Evolutionary conservation across 2,797 vertebrate genomes (phyloP).

Genomic region (Eidolon dupreanum): DNA sequence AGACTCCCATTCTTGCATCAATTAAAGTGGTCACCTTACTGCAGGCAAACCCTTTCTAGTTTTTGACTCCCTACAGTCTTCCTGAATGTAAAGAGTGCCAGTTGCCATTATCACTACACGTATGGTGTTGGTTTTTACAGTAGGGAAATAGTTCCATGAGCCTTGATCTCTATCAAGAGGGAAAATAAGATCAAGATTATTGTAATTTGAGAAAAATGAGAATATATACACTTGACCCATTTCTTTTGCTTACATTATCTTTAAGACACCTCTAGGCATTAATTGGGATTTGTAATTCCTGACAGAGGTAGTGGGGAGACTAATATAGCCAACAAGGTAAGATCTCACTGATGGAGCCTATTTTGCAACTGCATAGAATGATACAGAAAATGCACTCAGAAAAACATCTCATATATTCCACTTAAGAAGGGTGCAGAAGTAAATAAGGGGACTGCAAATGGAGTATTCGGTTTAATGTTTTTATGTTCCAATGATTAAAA

Average conservation of each 20-base stretch:
- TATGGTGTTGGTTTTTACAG: background rate
- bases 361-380: background rate
- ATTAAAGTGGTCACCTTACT: background rate
- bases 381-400: background rate
- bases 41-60: background rate
- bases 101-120: background rate
- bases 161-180: background rate
- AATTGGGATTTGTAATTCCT: background rate
- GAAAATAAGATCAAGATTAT: constrained; percentile 30
- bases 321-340: background rate
- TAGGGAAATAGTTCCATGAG: background rate
- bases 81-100: background rate
- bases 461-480: background rate
- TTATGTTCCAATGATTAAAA: background rate
- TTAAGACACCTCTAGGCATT: background rate
- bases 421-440: background rate
- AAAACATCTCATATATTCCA: background rate
- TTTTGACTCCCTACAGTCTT: background rate
- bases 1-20: background rate
- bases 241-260: constrained; percentile 18
- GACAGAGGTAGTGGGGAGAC: background rate
- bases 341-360: background rate
- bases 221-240: background rate
- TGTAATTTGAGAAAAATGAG: constrained; percentile 13
- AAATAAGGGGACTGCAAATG: background rate